Conservation (phyloP, 2,888 invertebrate species). For the Hypena proboscidalis region DNA sequence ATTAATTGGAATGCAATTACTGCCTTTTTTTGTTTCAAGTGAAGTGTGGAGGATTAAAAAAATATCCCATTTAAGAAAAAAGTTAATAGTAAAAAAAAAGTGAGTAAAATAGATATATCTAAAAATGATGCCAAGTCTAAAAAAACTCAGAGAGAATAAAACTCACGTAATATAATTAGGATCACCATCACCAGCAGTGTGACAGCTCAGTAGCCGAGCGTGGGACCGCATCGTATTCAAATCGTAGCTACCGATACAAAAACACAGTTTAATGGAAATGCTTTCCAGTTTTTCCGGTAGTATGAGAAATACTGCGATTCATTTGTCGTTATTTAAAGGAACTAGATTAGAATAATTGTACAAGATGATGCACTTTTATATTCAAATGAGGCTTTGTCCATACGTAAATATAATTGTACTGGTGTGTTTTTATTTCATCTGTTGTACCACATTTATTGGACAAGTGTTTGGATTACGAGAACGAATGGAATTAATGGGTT, state of each 20-base stretch:
- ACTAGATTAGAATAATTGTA: constrained; percentile 70
- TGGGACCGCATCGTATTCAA: constrained; percentile 69
- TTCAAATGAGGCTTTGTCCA: constrained; percentile 77
- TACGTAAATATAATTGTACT: constrained; percentile 48
- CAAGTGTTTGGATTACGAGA: constrained; percentile 42
- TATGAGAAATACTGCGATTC: constrained; percentile 58
- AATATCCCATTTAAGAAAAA: no score
- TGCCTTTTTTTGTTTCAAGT: no score
- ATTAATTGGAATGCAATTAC: no score
- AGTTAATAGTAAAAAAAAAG: no score
- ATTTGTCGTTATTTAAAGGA: constrained; percentile 54
- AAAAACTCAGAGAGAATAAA: no score
- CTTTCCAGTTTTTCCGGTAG: constrained; percentile 82
- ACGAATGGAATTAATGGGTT: constrained; percentile 26
- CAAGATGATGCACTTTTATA: constrained; percentile 59
- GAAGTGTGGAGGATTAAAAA: no score
- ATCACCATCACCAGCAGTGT: not conserved
- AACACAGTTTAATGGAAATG: constrained; percentile 67
- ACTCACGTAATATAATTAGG: no score
- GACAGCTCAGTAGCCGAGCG: constrained; percentile 42
- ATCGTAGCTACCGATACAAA: constrained; percentile 53
- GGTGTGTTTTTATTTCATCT: constrained; percentile 45
- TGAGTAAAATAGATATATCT: no score
- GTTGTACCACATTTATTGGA: constrained; percentile 42
- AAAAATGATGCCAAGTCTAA: no score